Percentiles rank a stretch among this genome's conserved stretches.
Conservation (phyloP, 2,113 vertebrate species). For the Erythrocercus mccallii region DNA sequence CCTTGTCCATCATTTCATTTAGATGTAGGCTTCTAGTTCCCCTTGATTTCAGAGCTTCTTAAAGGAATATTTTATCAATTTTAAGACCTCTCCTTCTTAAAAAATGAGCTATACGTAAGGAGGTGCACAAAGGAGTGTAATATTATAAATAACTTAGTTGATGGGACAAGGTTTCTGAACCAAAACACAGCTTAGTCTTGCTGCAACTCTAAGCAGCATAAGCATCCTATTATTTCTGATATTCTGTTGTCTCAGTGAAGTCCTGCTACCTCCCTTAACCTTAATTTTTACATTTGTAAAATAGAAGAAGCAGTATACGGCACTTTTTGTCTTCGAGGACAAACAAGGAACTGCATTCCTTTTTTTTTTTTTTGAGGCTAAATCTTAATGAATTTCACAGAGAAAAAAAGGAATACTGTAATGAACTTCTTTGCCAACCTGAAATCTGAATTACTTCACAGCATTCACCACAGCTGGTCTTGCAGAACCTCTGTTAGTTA, state of each 20-base stretch:
- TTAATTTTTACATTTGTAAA: not conserved
- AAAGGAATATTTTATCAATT: not conserved
- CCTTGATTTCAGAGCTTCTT: not conserved
- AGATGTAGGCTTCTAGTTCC: not conserved
- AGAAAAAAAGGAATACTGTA: not conserved
- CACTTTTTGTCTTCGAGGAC: not conserved
- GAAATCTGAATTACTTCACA: not conserved
- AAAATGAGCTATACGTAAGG: not conserved
- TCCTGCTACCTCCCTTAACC: not conserved
- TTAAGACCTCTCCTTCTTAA: not conserved
- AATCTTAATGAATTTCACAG: not conserved
- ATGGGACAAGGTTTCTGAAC: not conserved
- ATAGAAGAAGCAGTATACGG: not conserved
- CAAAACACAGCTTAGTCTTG: not conserved
- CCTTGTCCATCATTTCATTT: not conserved
- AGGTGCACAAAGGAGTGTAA: not conserved
- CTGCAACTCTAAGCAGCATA: not conserved
- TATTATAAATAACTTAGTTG: not conserved
- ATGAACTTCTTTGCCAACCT: not conserved
- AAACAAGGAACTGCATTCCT: not conserved
- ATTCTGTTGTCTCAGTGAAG: not conserved
- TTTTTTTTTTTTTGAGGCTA: not conserved
- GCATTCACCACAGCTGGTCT: not conserved
- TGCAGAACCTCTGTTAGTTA: not conserved
- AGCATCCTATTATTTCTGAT: not conserved